These are phyloP conservation scores for Leptopilina boulardi DNA, from an alignment of 1,140 invertebrate genomes.

Conservation along the genomic window DNA sequence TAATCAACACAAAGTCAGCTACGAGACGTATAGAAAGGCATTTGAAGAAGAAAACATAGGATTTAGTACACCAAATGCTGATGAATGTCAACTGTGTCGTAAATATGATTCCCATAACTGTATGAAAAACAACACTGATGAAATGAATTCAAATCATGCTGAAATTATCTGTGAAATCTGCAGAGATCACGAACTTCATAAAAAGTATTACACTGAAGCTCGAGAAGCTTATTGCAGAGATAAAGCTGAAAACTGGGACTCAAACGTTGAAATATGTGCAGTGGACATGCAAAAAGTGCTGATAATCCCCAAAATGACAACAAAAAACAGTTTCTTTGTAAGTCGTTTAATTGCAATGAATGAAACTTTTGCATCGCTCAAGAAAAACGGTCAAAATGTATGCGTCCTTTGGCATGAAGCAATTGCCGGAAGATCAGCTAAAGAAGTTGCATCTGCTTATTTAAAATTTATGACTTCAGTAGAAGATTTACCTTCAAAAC, in stretches of 20 bases:
- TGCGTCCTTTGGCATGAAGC: neutral
- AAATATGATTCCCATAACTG: neutral
- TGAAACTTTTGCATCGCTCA: neutral
- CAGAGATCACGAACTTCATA: neutral
- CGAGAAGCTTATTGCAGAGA: neutral
- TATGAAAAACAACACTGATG: neutral
- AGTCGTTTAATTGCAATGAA: neutral
- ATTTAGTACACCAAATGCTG: neutral
- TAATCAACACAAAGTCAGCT: neutral
- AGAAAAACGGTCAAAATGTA: neutral
- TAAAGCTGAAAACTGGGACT: neutral
- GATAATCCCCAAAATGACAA: slow-evolving; percentile 2
- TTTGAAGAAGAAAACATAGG: neutral
- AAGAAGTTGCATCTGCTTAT: neutral
- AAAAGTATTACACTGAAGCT: neutral
- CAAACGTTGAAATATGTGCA: neutral
- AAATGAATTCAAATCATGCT: neutral
- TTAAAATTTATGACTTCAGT: neutral
- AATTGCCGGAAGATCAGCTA: neutral
- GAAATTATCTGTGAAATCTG: neutral
- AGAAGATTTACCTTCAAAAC: neutral
- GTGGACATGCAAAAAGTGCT: neutral
- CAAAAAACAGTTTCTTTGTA: neutral
- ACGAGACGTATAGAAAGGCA: neutral
- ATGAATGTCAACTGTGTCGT: neutral